phyloP scores from a whole-genome alignment of 1,140 invertebrate species.

The Eufriesea mexicana region DNA sequence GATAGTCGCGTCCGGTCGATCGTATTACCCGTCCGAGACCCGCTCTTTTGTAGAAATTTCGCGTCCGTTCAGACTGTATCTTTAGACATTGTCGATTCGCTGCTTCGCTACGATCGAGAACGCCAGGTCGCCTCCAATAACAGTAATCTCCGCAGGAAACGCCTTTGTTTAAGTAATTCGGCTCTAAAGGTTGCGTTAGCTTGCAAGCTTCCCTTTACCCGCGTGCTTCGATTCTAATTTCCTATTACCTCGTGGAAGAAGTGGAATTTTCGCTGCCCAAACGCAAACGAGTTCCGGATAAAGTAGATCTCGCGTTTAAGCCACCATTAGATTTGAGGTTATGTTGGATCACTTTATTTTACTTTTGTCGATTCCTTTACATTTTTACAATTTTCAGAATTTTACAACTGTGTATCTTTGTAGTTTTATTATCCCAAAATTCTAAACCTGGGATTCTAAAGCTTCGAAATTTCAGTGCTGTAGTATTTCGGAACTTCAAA shows the following conservation, averaged over 20 bases:
- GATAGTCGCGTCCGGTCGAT: slow-evolving; percentile 12
- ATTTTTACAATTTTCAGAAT: too few species aligned
- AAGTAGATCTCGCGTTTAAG: too few species aligned
- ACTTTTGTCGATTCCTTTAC: too few species aligned
- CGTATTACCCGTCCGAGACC: background rate
- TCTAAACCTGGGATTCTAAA: too few species aligned
- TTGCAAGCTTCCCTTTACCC: background rate
- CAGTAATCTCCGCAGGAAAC: slow-evolving; percentile 4
- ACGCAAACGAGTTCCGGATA: background rate
- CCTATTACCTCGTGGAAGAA: background rate
- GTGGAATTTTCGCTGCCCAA: background rate
- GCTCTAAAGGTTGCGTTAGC: background rate
- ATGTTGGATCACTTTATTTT: background rate
- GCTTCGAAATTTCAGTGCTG: too few species aligned
- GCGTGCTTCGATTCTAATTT: background rate
- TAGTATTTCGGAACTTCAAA: too few species aligned
- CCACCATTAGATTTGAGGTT: background rate
- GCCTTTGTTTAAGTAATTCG: slow-evolving; percentile 12
- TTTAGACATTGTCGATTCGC: background rate
- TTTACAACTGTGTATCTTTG: too few species aligned
- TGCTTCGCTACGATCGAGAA: background rate
- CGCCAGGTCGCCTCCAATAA: background rate
- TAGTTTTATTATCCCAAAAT: too few species aligned
- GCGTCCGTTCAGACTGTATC: background rate
- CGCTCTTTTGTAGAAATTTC: slow-evolving; percentile 15